phyloP scores from a whole-genome alignment of 2,797 vertebrate species.

The Chromis chromis region DNA sequence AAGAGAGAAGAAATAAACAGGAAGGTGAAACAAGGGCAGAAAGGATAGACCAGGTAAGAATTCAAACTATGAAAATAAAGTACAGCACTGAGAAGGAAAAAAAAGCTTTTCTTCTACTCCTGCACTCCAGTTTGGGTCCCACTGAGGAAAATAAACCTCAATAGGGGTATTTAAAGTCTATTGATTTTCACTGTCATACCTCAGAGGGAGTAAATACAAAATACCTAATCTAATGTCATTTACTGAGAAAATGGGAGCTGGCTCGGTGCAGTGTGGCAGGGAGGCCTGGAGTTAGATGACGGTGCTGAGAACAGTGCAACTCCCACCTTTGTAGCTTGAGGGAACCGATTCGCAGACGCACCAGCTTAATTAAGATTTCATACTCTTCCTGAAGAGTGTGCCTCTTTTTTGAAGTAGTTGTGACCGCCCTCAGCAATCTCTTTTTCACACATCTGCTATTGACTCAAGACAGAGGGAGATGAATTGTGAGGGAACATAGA shows the following conservation, averaged over 20 bases:
- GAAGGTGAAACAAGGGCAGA: not conserved
- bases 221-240: constrained; percentile 71
- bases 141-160: constrained; percentile 50
- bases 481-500: constrained; percentile 56
- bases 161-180: constrained; percentile 63
- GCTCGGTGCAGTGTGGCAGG: constrained; percentile 18
- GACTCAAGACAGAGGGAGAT: constrained; percentile 69
- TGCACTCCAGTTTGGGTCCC: constrained; percentile 22
- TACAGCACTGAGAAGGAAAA: not conserved
- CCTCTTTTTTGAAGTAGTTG: constrained; percentile 65
- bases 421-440: constrained; percentile 68
- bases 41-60: constrained; percentile 3
- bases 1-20: constrained; percentile 39
- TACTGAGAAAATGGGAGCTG: constrained; percentile 65
- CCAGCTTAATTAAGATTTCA: constrained; percentile 80
- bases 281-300: constrained; percentile 39
- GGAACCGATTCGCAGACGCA: constrained; percentile 58
- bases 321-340: constrained; percentile 59
- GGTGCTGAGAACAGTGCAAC: constrained; percentile 40
- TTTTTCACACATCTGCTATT: constrained; percentile 68
- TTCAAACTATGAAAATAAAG: constrained; percentile 35
- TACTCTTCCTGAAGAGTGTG: constrained; percentile 71
- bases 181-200: constrained; percentile 66
- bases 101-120: not conserved
- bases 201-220: constrained; percentile 72